Conservation (phyloP, 1,140 invertebrate species). For the Euwallacea similis region DNA sequence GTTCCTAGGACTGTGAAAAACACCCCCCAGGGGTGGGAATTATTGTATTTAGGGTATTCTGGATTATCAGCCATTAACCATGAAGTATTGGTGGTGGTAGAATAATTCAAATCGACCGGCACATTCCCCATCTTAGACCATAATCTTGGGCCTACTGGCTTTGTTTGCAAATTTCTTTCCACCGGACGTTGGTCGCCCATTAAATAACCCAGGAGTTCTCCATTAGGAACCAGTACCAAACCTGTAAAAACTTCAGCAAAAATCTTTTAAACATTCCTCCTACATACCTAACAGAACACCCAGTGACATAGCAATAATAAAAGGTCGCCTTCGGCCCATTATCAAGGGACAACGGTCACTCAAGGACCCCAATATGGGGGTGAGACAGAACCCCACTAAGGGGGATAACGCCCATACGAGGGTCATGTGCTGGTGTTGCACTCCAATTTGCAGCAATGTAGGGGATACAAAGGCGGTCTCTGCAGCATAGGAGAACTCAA, state of each 20-base stretch:
- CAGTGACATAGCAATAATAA: conserved; percentile 85
- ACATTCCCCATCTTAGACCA: not conserved
- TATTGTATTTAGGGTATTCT: conserved; percentile 35
- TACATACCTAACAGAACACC: conserved; percentile 83
- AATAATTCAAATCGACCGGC: not conserved
- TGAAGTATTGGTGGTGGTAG: not conserved
- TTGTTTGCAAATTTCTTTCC: conserved; percentile 48
- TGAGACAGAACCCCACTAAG: conserved; percentile 89
- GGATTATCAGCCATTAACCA: not conserved
- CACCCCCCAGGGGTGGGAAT: conserved; percentile 81
- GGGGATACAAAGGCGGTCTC: conserved; percentile 97
- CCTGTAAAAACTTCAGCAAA: conserved; percentile 57
- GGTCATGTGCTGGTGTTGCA: conserved; percentile 89
- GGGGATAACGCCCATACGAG: conserved; percentile 93
- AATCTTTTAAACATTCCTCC: conserved; percentile 8
- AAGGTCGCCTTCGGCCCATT: conserved; percentile 85
- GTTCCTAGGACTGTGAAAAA: conserved; percentile 93
- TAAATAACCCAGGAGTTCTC: conserved; percentile 77
- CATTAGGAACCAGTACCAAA: conserved; percentile 87
- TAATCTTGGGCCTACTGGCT: conserved; percentile 44
- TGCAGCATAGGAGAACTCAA: conserved; percentile 96
- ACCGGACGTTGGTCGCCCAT: conserved; percentile 69
- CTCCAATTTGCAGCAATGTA: conserved; percentile 89
- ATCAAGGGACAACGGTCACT: conserved; percentile 83
- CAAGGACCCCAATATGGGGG: conserved; percentile 87